Evolutionary conservation across 2,797 vertebrate species (phyloP).

Genomic region (Ctenopoma multispine): DNA sequence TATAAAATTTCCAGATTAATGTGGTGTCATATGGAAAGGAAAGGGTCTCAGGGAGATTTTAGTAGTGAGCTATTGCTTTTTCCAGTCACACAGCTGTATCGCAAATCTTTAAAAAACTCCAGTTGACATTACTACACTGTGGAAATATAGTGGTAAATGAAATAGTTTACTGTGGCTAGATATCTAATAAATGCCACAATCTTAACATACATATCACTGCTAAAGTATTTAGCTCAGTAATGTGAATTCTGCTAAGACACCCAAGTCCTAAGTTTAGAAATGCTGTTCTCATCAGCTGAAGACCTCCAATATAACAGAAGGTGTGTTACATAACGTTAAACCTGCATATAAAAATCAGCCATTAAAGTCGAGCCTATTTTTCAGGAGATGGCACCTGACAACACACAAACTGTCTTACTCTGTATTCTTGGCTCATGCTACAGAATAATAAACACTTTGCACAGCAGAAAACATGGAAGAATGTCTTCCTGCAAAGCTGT

Average conservation of each 20-base stretch:
- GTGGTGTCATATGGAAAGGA: neutral
- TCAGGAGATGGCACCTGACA: neutral
- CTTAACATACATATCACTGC: neutral
- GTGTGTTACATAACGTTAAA: neutral
- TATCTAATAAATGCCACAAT: neutral
- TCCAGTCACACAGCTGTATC: neutral
- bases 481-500: constrained; percentile 16
- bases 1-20: neutral
- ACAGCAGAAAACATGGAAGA: constrained; percentile 7
- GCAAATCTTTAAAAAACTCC: neutral
- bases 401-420: neutral
- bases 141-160: neutral
- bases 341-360: neutral
- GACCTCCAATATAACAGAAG: neutral
- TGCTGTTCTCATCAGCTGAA: constrained; percentile 5
- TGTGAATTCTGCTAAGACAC: neutral
- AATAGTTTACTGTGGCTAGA: neutral
- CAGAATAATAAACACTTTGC: neutral
- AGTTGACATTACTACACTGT: neutral
- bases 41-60: no score
- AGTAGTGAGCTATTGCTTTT: neutral
- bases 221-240: neutral
- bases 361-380: neutral
- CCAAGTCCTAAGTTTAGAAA: constrained; percentile 11
- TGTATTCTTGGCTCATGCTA: neutral